These are phyloP conservation scores for Macquaria australasica DNA, from an alignment of 2,113 vertebrate species.

Conservation along the genomic window DNA sequence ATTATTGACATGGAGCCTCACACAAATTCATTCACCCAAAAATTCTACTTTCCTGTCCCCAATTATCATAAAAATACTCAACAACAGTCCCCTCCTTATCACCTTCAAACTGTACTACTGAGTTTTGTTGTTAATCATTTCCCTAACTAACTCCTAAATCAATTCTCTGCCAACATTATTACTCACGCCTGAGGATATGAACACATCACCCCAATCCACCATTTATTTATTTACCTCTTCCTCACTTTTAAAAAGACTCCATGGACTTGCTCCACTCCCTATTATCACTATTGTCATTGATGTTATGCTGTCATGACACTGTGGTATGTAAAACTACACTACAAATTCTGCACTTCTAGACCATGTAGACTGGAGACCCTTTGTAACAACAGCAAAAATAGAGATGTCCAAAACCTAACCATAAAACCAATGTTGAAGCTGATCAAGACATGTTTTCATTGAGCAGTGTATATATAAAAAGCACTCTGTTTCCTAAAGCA, in stretches of 20 bases:
- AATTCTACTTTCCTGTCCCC: not conserved
- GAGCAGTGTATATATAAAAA: not conserved
- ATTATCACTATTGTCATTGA: not conserved
- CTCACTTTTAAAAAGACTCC: not conserved
- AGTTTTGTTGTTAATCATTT: no score
- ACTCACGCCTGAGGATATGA: no score
- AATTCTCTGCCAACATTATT: no score
- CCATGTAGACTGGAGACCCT: not conserved
- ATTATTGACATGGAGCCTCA: not conserved
- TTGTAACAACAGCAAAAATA: constrained; percentile 6
- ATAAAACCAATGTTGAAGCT: not conserved
- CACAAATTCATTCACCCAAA: no score
- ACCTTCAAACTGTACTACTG: not conserved
- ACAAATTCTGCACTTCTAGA: not conserved
- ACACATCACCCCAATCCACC: no score
- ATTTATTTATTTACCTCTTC: no score
- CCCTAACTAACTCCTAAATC: no score
- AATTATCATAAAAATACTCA: not conserved
- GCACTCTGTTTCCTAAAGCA: not conserved
- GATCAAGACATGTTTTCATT: not conserved
- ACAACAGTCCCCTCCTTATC: not conserved
- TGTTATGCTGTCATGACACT: not conserved
- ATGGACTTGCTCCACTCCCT: not conserved
- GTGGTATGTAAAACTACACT: not conserved
- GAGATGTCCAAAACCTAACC: not conserved